Conservation (phyloP, 2,888 invertebrate genomes). For the Bursaphelenchus okinawaensis region DNA sequence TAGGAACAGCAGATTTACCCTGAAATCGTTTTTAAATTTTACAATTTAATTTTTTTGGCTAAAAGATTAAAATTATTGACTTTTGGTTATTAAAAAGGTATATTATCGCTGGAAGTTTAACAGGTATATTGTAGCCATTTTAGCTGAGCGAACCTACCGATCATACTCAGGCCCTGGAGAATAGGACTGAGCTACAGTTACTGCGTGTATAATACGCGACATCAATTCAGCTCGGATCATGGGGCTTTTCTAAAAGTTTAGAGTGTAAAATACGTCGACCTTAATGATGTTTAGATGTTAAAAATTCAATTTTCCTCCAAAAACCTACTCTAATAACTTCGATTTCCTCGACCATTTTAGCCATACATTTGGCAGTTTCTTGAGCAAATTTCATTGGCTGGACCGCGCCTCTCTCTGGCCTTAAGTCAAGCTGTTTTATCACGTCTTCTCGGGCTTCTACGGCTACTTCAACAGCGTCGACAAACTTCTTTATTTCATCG, state of each 20-base stretch:
- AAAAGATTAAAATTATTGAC: too few relatives aligned
- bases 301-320: not conserved
- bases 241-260: constrained; percentile 32
- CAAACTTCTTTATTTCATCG: constrained; percentile 6
- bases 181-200: constrained; percentile 44
- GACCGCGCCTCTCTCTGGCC: not conserved
- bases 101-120: not conserved
- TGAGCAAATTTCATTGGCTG: constrained; percentile 7
- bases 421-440: constrained; percentile 5
- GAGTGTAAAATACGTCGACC: not conserved
- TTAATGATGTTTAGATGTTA: not conserved
- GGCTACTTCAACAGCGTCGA: constrained; percentile 16
- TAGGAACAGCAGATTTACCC: constrained; percentile 45
- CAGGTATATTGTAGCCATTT: too few relatives aligned
- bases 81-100: too few relatives aligned
- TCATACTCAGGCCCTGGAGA: constrained; percentile 47
- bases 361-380: constrained; percentile 17
- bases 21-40: constrained; percentile 18
- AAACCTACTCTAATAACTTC: constrained; percentile 21
- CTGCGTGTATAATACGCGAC: constrained; percentile 38
- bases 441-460: constrained; percentile 22
- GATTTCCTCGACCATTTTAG: constrained; percentile 21
- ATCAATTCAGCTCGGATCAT: constrained; percentile 47
- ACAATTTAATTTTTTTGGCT: not conserved
- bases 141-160: too few relatives aligned